A percentile compares a stretch with the other conserved stretches of the same genome.
Evolutionary conservation across 2,888 invertebrate species (phyloP).

Genomic region (Epirrita christyi): DNA sequence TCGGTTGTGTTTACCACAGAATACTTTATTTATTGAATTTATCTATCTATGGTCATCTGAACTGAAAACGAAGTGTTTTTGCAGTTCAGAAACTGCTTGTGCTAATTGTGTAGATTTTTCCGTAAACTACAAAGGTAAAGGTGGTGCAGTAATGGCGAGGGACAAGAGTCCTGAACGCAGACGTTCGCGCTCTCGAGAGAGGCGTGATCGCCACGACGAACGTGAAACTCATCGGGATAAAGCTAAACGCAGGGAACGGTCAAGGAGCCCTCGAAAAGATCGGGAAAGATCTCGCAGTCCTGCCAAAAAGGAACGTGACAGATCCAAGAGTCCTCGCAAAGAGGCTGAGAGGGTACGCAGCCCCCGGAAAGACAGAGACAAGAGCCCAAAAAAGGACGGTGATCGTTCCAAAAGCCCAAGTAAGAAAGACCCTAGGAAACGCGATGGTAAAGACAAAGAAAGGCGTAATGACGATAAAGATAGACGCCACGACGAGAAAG

Average conservation of each 20-base stretch:
- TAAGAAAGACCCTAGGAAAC: slow-evolving; percentile 71
- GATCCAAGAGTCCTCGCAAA: slow-evolving; percentile 52
- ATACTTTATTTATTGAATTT: too few species aligned
- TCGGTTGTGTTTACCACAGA: too few species aligned
- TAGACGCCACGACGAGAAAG: slow-evolving; percentile 52
- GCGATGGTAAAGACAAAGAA: slow-evolving; percentile 68
- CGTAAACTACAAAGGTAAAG: too few species aligned
- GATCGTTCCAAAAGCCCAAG: slow-evolving; percentile 52
- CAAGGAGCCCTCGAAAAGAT: slow-evolving; percentile 69
- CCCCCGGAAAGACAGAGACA: slow-evolving; percentile 35
- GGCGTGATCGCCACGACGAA: slow-evolving; percentile 73
- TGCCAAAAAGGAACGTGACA: slow-evolving; percentile 60
- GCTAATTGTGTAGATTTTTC: too few species aligned
- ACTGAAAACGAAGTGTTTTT: neutral
- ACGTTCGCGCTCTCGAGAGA: slow-evolving; percentile 74
- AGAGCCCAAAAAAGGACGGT: slow-evolving; percentile 41
- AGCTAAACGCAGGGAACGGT: slow-evolving; percentile 68
- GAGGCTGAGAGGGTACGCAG: slow-evolving; percentile 39
- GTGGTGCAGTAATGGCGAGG: slow-evolving; percentile 58
- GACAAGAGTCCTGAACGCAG: slow-evolving; percentile 74
- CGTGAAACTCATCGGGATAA: slow-evolving; percentile 74
- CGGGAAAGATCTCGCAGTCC: slow-evolving; percentile 66
- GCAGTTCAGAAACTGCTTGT: too few species aligned
- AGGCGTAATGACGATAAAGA: slow-evolving; percentile 55
- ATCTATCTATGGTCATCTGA: too few species aligned